phyloP scores from a whole-genome alignment of 2,888 invertebrate species.

The Hermaeophaga mercurialis region DNA sequence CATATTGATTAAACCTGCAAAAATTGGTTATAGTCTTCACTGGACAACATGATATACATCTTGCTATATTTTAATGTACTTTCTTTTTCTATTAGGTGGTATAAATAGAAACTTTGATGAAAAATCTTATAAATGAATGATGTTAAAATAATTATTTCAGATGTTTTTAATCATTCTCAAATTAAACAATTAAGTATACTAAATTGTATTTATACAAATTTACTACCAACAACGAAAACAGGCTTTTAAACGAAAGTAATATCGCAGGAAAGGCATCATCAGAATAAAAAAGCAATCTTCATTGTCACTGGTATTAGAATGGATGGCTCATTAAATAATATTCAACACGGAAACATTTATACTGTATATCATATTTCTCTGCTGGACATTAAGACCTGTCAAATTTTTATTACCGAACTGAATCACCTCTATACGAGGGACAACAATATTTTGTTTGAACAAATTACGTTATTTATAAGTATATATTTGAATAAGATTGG shows the following conservation, averaged over 20 bases:
- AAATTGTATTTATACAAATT: not conserved
- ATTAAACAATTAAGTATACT: not conserved
- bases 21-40: no score
- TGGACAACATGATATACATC: no score
- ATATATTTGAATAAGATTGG: no score
- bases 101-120: no score
- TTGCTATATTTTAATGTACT: no score
- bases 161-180: no score
- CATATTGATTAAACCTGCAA: no score
- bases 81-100: no score
- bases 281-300: constrained; percentile 33
- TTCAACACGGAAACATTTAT: constrained; percentile 30
- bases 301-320: constrained; percentile 33
- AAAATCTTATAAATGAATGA: no score
- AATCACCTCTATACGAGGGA: constrained; percentile 1
- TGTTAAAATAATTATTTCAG: no score
- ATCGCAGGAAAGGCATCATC: constrained; percentile 20
- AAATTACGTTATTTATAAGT: not conserved
- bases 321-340: constrained; percentile 36
- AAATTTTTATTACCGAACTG: constrained; percentile 29
- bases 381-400: constrained; percentile 30
- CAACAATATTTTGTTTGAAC: not conserved
- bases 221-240: not conserved
- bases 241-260: not conserved
- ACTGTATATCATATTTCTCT: constrained; percentile 26